Evolutionary conservation across 2,888 invertebrate species (phyloP), one percentile per base, ranked within the genome.

Genomic region (Salticus scenicus): DNA sequence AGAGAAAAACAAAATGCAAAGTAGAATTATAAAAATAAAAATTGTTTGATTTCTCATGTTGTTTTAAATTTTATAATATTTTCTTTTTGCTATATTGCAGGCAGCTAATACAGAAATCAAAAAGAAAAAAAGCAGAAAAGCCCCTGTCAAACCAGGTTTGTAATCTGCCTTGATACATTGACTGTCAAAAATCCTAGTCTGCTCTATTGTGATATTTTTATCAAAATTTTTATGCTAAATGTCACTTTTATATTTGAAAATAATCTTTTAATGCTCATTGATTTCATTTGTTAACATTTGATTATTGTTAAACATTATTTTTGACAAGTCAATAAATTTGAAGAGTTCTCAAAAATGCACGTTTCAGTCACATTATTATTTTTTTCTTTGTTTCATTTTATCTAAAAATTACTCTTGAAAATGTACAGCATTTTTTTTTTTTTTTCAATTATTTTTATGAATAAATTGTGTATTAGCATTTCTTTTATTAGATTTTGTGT

Each of bases 101-200:
- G 8, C n/a, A n/a, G n/a, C 37, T n/a, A 70, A 27, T 63, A 64
- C 64, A 42, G 72, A 70, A 20, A 63, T 47, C 41, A 82, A 82
- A 31, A 76, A 87, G 67, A 83, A 79, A 64, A 76, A 42, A 20
- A 70, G 72, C 42, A 73, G 86, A 42, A 42, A 78, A 70, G 30
- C 74, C 51, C 70, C 75, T 69, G 14, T 74, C n/a, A 87, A 83
- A 83, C 76, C 87, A 87, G 81, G 87, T 85, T 63, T 66, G 69
- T 76, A 74, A 76, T 51, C 28, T 72, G 64, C 57, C 17, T 24
- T 82, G 33, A 42, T 57, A 17, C 33, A 28, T n/a, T 72, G 51
- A 37, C 28, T 37, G 67, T 67, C 24, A 27, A 31, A 28, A 51
- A 64, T n/a, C 57, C 81, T 82, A 75, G 81, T 75, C 81, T 12